A percentile compares a stretch with the other conserved stretches of the same genome.
Evolutionary conservation across 1,140 invertebrate species (phyloP).

Genomic region (Diabrotica undecimpunctata): DNA sequence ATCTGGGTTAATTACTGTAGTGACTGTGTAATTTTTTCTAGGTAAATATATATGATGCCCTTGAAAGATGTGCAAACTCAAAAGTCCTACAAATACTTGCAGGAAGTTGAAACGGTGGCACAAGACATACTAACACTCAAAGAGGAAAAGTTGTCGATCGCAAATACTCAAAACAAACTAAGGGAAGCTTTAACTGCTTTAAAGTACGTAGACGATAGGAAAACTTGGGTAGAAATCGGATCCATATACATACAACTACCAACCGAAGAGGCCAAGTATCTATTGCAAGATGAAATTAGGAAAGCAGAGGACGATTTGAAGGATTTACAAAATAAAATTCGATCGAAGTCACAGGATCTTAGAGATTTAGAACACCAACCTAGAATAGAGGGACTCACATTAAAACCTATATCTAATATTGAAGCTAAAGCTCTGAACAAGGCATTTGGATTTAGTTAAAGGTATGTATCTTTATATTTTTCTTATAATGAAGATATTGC

Average conservation of each 20-base stretch:
- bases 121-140: constrained; percentile 44
- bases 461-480: constrained; percentile 46
- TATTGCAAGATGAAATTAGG: constrained; percentile 34
- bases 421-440: constrained; percentile 40
- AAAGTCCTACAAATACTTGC: constrained; percentile 39
- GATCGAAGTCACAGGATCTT: constrained; percentile 34
- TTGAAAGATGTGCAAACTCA: constrained; percentile 33
- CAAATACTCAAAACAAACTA: constrained; percentile 41
- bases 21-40: not conserved
- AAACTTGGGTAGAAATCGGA: constrained; percentile 38
- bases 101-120: constrained; percentile 39
- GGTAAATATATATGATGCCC: constrained; percentile 20
- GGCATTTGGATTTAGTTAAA: constrained; percentile 30
- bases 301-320: constrained; percentile 33
- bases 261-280: constrained; percentile 33
- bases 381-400: constrained; percentile 37
- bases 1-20: no score
- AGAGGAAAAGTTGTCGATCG: constrained; percentile 37
- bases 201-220: constrained; percentile 31
- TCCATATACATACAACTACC: constrained; percentile 36
- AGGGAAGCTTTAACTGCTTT: constrained; percentile 39
- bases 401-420: constrained; percentile 38
- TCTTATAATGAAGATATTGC: not conserved
- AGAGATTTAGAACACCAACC: constrained; percentile 43
- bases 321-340: constrained; percentile 34